A percentile compares a stretch with the other conserved stretches of the same genome.
phyloP scores from a whole-genome alignment of 2,888 invertebrate species.

The Trichogramma evanescens region DNA sequence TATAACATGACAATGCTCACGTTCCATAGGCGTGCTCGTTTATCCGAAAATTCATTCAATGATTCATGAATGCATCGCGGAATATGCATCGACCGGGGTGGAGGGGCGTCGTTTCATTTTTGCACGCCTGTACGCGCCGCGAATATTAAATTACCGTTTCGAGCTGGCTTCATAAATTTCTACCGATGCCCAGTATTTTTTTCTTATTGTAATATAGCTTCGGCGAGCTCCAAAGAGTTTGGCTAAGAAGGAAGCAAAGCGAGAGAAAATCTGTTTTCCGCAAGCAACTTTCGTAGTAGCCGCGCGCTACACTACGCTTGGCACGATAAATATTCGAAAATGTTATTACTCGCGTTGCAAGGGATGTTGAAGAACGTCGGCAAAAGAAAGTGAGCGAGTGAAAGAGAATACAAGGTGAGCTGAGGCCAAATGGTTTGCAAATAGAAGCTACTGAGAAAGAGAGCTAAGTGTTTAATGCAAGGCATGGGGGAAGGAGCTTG shows the following conservation, averaged over 20 bases:
- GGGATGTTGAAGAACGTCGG: no score
- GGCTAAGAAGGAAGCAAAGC: neutral
- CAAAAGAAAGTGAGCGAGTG: no score
- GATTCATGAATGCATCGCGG: no score
- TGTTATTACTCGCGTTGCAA: neutral
- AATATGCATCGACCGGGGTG: neutral
- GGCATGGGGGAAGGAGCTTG: neutral
- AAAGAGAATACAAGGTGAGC: no score
- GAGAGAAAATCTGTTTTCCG: no score
- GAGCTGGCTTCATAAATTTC: neutral
- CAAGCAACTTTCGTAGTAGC: no score
- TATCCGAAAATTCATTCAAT: no score
- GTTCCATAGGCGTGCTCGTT: no score
- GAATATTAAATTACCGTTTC: neutral
- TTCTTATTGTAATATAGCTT: no score
- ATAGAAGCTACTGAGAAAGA: neutral
- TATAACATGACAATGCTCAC: no score
- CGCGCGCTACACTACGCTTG: no score
- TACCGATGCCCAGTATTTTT: neutral
- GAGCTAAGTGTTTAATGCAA: constrained; percentile 13
- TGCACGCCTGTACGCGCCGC: neutral
- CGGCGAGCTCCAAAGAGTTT: neutral
- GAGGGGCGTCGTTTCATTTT: neutral
- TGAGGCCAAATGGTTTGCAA: constrained; percentile 4
- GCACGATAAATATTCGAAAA: neutral